A percentile compares a stretch with the other conserved stretches of the same genome.
phyloP scores from a whole-genome alignment of 2,797 vertebrate genomes.

The Enteromius argenteus region DNA sequence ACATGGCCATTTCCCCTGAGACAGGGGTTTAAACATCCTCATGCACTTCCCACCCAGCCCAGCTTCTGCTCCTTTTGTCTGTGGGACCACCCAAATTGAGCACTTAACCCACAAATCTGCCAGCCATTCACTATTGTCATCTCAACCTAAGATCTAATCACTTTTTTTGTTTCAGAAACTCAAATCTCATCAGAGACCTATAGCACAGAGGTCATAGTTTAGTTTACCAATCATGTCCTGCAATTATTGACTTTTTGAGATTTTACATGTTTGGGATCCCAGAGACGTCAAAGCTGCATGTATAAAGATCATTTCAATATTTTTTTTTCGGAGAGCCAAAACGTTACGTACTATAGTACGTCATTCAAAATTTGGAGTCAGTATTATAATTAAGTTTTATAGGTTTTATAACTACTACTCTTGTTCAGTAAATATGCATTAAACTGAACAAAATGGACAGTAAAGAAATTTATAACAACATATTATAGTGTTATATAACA shows the following conservation, averaged over 20 bases:
- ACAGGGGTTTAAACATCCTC: conserved; percentile 58
- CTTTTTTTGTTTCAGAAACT: conserved; percentile 26
- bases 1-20: conserved; percentile 72
- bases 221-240: not conserved
- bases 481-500: not conserved
- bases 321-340: not conserved
- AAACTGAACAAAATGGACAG: no score
- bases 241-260: not conserved
- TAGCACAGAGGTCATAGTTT: not conserved
- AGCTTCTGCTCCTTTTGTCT: conserved; percentile 67
- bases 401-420: no score
- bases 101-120: conserved; percentile 60
- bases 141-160: conserved; percentile 52
- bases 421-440: no score
- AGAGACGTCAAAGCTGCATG: not conserved
- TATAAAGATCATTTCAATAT: not conserved
- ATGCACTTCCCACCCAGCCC: conserved; percentile 55
- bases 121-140: conserved; percentile 49
- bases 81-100: conserved; percentile 77
- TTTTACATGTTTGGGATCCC: not conserved
- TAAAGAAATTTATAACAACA: not conserved
- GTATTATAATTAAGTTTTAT: no score
- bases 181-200: conserved; percentile 10
- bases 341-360: not conserved
- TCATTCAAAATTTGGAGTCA: not conserved